phyloP scores from a whole-genome alignment of 2,888 invertebrate genomes.

The Phymatocera aterrima region DNA sequence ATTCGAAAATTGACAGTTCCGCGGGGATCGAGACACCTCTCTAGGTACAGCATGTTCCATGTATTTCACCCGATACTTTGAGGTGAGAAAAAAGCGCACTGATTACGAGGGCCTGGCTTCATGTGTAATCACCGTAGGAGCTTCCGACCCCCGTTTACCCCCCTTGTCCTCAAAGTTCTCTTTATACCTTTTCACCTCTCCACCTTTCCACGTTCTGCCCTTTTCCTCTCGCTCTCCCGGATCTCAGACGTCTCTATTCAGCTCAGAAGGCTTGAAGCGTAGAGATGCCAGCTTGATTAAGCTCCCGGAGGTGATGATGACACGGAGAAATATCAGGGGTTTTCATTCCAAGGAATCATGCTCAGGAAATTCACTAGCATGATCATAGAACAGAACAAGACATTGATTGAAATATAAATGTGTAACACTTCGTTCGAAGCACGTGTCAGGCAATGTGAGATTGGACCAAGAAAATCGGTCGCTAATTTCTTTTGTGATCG shows the following conservation, averaged over 20 bases:
- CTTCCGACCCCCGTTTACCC: background rate
- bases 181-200: constrained; percentile 5
- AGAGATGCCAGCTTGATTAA: constrained; percentile 45
- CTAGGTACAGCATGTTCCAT: background rate
- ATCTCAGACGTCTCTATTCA: constrained; percentile 43
- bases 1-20: background rate
- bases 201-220: no score
- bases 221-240: constrained; percentile 19
- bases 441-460: no score
- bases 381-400: no score
- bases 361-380: no score
- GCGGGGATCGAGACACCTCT: background rate
- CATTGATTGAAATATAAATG: no score
- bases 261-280: constrained; percentile 28
- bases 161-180: constrained; percentile 33
- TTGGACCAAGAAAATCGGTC: no score
- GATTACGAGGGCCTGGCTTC: constrained; percentile 24
- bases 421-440: no score
- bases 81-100: constrained; percentile 35
- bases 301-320: constrained; percentile 59
- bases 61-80: constrained; percentile 10
- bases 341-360: constrained; percentile 56
- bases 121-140: constrained; percentile 42
- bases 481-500: no score
- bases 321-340: constrained; percentile 57